phyloP scores from a whole-genome alignment of 2,888 invertebrate genomes.

The Heliconius ismenius region DNA sequence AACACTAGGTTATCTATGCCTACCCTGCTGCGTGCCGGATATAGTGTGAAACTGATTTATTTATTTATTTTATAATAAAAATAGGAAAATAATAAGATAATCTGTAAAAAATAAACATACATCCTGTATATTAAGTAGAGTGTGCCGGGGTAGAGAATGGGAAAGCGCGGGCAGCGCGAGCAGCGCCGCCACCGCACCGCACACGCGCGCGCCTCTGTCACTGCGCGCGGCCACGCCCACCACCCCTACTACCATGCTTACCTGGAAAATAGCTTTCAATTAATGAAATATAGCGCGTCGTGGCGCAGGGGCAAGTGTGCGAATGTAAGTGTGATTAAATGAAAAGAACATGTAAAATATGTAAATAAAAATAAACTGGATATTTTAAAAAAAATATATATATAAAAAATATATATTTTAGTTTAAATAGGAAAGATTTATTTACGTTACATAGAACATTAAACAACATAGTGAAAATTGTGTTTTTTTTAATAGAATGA shows the following conservation, averaged over 20 bases:
- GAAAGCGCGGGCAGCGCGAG: slow-evolving; percentile 71
- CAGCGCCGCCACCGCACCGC: slow-evolving; percentile 75
- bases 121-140: slow-evolving; percentile 73
- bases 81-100: too few species aligned
- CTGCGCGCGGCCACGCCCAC: slow-evolving; percentile 66
- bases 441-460: not conserved
- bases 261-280: slow-evolving; percentile 51
- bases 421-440: too few species aligned
- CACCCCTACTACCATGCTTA: slow-evolving; percentile 76
- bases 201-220: slow-evolving; percentile 65
- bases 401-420: too few species aligned
- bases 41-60: not conserved
- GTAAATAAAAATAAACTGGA: not conserved
- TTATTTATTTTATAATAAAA: not conserved
- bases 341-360: not conserved
- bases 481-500: not conserved
- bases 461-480: not conserved
- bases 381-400: too few species aligned
- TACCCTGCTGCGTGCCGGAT: too few species aligned
- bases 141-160: slow-evolving; percentile 67
- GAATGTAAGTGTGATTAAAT: too few species aligned
- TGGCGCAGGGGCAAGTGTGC: too few species aligned
- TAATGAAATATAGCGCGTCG: too few species aligned
- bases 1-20: too few species aligned
- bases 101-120: slow-evolving; percentile 52